These are phyloP conservation scores for Sinocyclocheilus anophthalmus DNA, from an alignment of 2,113 vertebrate genomes.

Conservation along the genomic window DNA sequence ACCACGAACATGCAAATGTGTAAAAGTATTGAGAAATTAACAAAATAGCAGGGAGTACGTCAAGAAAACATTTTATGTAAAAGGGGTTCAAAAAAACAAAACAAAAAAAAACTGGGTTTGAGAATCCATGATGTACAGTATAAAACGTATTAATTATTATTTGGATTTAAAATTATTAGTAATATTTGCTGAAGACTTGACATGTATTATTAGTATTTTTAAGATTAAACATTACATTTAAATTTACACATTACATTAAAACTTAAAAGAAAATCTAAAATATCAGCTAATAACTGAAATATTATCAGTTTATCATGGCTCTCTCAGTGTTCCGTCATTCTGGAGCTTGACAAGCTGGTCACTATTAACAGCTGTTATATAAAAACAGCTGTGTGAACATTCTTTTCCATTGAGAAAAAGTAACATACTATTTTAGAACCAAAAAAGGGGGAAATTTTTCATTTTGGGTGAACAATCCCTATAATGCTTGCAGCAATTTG, in stretches of 20 bases:
- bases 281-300: neutral
- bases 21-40: neutral
- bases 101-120: neutral
- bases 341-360: neutral
- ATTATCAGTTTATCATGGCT: neutral
- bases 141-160: neutral
- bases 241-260: too few relatives aligned
- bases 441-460: neutral
- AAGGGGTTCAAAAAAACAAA: neutral
- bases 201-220: neutral
- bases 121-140: neutral
- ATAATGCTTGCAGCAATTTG: neutral
- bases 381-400: too few relatives aligned
- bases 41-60: neutral
- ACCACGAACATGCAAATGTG: neutral
- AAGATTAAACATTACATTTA: neutral
- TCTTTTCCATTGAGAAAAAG: neutral
- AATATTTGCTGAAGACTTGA: neutral
- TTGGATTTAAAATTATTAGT: too few relatives aligned
- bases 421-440: neutral
- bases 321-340: neutral
- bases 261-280: neutral
- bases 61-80: neutral
- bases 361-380: neutral
- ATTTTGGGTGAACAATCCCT: neutral